Percentiles rank a stretch among this genome's conserved stretches.
Conservation (phyloP, 1,140 invertebrate genomes). For the Meloidogyne hapla region DNA sequence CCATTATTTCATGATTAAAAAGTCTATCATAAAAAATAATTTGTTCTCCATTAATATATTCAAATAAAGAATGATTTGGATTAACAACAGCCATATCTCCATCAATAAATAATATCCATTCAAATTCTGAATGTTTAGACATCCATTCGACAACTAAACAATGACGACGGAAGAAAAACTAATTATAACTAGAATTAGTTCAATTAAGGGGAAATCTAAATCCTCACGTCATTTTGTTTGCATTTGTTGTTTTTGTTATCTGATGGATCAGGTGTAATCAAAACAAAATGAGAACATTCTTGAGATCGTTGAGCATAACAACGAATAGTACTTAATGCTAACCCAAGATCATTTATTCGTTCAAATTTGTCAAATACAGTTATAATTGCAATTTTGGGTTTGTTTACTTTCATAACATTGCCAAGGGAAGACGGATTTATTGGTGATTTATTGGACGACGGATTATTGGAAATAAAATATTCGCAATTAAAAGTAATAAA, state of each 20-base stretch:
- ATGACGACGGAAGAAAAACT: slow-evolving; percentile 54
- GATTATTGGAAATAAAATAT: too few relatives aligned
- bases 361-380: not conserved
- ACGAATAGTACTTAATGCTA: slow-evolving; percentile 5
- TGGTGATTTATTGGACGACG: too few relatives aligned
- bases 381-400: slow-evolving; percentile 5
- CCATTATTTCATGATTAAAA: slow-evolving; percentile 47
- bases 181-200: not conserved
- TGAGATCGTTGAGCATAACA: not conserved
- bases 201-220: too few relatives aligned
- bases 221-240: not conserved
- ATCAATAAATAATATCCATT: slow-evolving; percentile 48
- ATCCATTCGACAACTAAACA: slow-evolving; percentile 40
- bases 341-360: not conserved
- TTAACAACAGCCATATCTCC: slow-evolving; percentile 52
- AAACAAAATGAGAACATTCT: slow-evolving; percentile 8
- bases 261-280: not conserved
- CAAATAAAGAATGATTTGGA: slow-evolving; percentile 50
- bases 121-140: slow-evolving; percentile 19
- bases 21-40: slow-evolving; percentile 40
- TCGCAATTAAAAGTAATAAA: too few relatives aligned
- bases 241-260: not conserved
- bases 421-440: too few relatives aligned
- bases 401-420: too few relatives aligned
- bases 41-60: slow-evolving; percentile 36